These are phyloP conservation scores for Corythoichthys haematopterus DNA, from an alignment of 2,113 vertebrate species.

Conservation along the genomic window DNA sequence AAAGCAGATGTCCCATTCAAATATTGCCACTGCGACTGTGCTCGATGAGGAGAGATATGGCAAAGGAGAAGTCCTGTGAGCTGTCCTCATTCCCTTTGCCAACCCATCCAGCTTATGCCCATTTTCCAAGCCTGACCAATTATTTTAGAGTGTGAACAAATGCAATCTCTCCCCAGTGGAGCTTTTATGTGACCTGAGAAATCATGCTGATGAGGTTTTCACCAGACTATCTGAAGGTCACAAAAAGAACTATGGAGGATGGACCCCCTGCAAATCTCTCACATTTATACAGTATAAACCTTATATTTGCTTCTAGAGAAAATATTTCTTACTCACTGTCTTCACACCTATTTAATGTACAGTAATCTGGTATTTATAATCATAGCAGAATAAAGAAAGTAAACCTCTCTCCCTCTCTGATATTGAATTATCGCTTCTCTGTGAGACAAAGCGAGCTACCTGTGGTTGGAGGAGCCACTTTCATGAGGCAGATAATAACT, in stretches of 20 bases:
- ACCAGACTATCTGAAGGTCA: conserved; percentile 24
- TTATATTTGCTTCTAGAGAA: too few species aligned
- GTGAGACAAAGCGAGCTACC: too few species aligned
- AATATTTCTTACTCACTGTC: too few species aligned
- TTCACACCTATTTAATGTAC: too few species aligned
- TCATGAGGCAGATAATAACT: too few species aligned
- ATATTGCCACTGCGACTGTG: background rate
- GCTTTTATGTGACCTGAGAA: conserved; percentile 21
- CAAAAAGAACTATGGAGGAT: conserved; percentile 30
- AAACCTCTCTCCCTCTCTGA: too few species aligned
- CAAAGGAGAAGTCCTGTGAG: background rate
- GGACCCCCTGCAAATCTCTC: conserved; percentile 17
- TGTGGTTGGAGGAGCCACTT: too few species aligned
- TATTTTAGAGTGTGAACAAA: conserved; percentile 16
- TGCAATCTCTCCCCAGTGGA: conserved; percentile 15
- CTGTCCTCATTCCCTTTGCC: conserved; percentile 1
- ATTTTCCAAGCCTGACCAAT: conserved; percentile 18
- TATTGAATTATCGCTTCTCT: too few species aligned
- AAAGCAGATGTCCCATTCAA: background rate
- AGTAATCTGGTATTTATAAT: too few species aligned
- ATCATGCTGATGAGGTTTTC: conserved; percentile 21
- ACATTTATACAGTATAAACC: background rate
- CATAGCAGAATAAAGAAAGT: too few species aligned
- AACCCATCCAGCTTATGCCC: background rate
- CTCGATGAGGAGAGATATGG: background rate